Conservation (phyloP, 2,797 vertebrate genomes). For the Phaenicophaeus curvirostris region DNA sequence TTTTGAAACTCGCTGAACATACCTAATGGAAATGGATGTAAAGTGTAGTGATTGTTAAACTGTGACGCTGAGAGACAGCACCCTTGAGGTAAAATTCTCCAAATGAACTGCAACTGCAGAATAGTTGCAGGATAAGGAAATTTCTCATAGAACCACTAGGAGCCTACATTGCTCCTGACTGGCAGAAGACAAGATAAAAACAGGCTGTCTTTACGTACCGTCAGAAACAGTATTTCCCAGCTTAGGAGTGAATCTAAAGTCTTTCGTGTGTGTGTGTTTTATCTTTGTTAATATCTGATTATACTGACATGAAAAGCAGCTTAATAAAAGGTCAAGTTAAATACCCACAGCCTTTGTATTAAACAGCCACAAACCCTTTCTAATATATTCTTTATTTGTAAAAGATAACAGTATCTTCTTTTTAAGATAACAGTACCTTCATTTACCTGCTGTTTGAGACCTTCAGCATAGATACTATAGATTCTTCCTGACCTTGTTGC, state of each 20-base stretch:
- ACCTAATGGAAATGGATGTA: conserved; percentile 61
- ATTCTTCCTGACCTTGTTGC: background rate
- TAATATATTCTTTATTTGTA: background rate
- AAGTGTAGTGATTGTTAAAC: conserved; percentile 57
- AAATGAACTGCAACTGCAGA: conserved; percentile 60
- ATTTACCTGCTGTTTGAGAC: background rate
- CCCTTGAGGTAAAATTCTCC: conserved; percentile 58
- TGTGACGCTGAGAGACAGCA: conserved; percentile 42
- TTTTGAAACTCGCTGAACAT: conserved; percentile 43
- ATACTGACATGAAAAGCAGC: background rate
- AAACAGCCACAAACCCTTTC: background rate
- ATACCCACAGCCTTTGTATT: background rate
- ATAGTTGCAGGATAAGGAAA: conserved; percentile 54
- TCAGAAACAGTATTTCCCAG: background rate
- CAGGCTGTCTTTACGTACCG: background rate
- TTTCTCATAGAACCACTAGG: conserved; percentile 32
- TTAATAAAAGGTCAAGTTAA: background rate
- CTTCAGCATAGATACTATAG: background rate
- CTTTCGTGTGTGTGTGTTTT: background rate
- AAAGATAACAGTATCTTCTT: background rate
- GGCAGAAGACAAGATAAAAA: conserved; percentile 61
- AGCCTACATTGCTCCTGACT: conserved; percentile 59
- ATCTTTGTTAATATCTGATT: conserved; percentile 1
- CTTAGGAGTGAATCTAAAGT: background rate
- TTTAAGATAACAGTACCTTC: background rate